These are phyloP conservation scores for Eueremaeus valkanovi DNA, from an alignment of 2,888 invertebrate genomes.

Conservation along the genomic window DNA sequence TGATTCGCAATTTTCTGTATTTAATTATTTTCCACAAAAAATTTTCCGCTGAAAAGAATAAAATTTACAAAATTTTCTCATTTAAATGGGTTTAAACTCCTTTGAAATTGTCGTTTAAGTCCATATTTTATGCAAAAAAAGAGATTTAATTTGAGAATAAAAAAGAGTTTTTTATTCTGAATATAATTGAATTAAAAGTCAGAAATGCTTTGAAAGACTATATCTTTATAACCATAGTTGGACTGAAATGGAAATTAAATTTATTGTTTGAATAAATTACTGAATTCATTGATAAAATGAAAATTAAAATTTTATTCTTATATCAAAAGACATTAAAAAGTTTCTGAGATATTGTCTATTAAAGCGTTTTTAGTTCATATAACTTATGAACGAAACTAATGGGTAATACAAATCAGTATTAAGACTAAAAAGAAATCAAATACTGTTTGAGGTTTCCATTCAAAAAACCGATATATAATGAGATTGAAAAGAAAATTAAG, in stretches of 20 bases:
- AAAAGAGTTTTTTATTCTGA: background rate
- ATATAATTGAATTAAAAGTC: constrained; percentile 9
- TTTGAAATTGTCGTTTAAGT: background rate
- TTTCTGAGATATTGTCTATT: no score
- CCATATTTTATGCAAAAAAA: background rate
- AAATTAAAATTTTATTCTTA: background rate
- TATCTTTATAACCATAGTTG: background rate
- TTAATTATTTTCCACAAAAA: no score
- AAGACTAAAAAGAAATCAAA: no score
- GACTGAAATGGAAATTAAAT: background rate
- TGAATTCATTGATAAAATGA: background rate
- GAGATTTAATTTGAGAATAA: no score
- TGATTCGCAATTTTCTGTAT: no score
- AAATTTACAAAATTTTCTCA: background rate
- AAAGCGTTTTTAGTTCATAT: no score
- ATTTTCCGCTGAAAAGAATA: constrained; percentile 25
- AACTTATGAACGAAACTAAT: no score
- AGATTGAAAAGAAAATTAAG: no score
- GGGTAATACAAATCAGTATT: no score
- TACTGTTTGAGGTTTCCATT: no score
- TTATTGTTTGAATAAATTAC: constrained; percentile 1
- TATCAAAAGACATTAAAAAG: no score
- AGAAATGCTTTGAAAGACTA: background rate
- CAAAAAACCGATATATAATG: no score
- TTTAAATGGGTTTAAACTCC: background rate